Evolutionary conservation across 2,797 vertebrate genomes (phyloP).

Genomic region (Myioborus miniatus): DNA sequence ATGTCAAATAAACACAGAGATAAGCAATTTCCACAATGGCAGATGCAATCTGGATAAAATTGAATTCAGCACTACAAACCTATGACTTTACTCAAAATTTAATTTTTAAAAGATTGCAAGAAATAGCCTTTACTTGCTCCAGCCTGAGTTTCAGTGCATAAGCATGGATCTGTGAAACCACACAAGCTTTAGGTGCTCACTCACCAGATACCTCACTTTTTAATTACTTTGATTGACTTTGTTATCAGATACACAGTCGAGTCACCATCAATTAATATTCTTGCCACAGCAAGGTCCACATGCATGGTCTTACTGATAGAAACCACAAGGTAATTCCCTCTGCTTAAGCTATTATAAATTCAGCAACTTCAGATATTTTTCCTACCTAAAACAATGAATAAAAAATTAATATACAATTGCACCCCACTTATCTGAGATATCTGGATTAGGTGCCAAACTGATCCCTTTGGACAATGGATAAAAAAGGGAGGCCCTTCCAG

Average conservation of each 20-base stretch:
- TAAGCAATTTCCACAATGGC: slow-evolving; percentile 19
- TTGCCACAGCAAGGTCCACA: background rate
- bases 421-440: background rate
- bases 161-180: background rate
- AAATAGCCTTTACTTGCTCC: background rate
- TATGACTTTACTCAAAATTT: slow-evolving; percentile 2
- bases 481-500: background rate
- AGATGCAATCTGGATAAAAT: slow-evolving; percentile 29
- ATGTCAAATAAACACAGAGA: background rate
- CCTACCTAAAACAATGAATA: background rate
- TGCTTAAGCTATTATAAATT: background rate
- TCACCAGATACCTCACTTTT: background rate
- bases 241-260: background rate
- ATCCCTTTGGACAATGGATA: background rate
- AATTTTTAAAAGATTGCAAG: background rate
- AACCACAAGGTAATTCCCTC: background rate
- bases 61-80: slow-evolving; percentile 16
- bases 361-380: background rate
- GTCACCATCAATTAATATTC: background rate
- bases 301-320: background rate
- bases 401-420: background rate
- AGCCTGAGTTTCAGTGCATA: background rate
- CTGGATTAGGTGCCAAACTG: background rate
- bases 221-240: slow-evolving; percentile 33
- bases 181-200: background rate